Evolutionary conservation across 2,888 invertebrate species (phyloP), one percentile per base, ranked within the genome.

Genomic region (Catocala fraxini): DNA sequence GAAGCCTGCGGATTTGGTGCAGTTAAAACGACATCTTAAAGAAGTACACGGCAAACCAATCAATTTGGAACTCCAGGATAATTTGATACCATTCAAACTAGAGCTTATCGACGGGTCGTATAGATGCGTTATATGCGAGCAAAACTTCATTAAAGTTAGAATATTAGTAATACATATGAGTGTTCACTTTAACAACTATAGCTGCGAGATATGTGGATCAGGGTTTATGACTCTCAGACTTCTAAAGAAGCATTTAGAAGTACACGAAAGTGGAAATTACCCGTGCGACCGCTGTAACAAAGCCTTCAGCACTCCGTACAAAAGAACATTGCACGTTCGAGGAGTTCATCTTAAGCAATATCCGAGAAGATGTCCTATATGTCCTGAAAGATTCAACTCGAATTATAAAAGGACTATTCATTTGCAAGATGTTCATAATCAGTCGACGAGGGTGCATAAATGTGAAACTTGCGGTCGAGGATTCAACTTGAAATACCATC

Each of bases 81-180:
- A 93, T 65, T 83, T 94, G 68, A 93, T 94, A 65, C 94, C 93
- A 0, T 94, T 92, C 56, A 91, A 90, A 65, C 68, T 94, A 0
- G 87, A 89, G 7, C 70, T 83, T 0, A 70, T 76, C 0, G 85
- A 85, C 0, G 89, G 86, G 1, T 83, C 86, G 0, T 93, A 90
- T 65, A 85, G 82, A 63, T 94, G 94, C 63, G 92, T 91, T 0
- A 83, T 94, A 15, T 94, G 94, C 62, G 82, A 89, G 0, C 82
- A 91, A 52, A 83, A 69, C 5, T 93, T 94, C 51, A 89, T 92
- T 35, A 93, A 94, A 87, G 84, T 93, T 0, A 80, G 93, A 2
- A 88, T 90, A 46, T 75, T 94, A 15, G 93, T 93, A 0, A 93
- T 93, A 2, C 94, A 94, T 53, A 94, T 94, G 94, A 93, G 92